Percentiles rank a stretch among this genome's conserved stretches.
phyloP scores from a whole-genome alignment of 1,140 invertebrate genomes.

The Bombus sylvicola region DNA sequence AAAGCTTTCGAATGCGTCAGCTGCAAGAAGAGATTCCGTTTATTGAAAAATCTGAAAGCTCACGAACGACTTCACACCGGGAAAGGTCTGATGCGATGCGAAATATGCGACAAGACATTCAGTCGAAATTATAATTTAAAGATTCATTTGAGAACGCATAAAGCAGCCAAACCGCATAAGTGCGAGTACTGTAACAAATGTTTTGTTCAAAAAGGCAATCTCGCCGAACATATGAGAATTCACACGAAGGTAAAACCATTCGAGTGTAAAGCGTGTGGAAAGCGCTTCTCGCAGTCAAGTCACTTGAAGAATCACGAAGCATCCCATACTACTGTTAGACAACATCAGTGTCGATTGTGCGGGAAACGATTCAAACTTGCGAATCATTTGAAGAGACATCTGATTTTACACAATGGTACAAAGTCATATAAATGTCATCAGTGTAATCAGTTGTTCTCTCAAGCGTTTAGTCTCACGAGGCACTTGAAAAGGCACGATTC shows the following conservation, averaged over 20 bases:
- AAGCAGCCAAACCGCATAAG: conserved; percentile 76
- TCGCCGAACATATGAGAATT: conserved; percentile 82
- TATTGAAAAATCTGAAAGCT: conserved; percentile 75
- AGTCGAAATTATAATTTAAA: conserved; percentile 78
- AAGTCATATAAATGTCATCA: conserved; percentile 80
- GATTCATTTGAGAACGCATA: conserved; percentile 77
- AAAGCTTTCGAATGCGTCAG: conserved; percentile 73
- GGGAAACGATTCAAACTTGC: conserved; percentile 80
- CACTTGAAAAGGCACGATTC: conserved; percentile 79
- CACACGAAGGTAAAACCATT: conserved; percentile 84
- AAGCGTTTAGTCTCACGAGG: conserved; percentile 81
- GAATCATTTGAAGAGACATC: conserved; percentile 79
- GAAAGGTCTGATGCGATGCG: conserved; percentile 75
- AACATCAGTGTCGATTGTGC: conserved; percentile 79
- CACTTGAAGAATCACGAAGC: conserved; percentile 80
- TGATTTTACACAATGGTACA: conserved; percentile 75
- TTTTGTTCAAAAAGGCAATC: conserved; percentile 82
- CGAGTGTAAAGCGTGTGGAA: conserved; percentile 81
- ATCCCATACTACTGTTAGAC: conserved; percentile 76
- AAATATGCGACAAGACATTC: conserved; percentile 82
- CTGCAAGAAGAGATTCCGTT: conserved; percentile 76
- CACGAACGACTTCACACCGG: conserved; percentile 79
- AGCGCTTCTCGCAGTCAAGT: conserved; percentile 79
- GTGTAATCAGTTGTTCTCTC: conserved; percentile 81
- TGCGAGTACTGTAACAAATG: conserved; percentile 83